These are phyloP conservation scores for Mobula birostris DNA, from an alignment of 2,113 vertebrate species.

Conservation along the genomic window DNA sequence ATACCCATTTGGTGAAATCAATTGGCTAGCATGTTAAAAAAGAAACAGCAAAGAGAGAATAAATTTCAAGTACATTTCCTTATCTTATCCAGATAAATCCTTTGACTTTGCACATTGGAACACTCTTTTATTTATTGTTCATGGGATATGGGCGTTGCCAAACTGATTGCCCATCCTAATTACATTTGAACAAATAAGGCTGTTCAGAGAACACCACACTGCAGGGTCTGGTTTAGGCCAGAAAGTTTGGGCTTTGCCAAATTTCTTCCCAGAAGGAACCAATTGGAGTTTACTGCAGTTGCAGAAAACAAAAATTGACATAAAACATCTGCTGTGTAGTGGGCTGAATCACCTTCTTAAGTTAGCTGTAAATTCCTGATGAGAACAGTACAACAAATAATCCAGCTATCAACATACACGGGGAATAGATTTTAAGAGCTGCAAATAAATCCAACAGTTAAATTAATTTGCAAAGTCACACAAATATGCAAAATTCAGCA, in stretches of 20 bases:
- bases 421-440: not conserved
- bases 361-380: not conserved
- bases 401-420: not conserved
- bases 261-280: too few relatives aligned
- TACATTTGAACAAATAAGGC: too few relatives aligned
- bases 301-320: not conserved
- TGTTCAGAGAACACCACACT: too few relatives aligned
- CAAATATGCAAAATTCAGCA: not conserved
- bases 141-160: too few relatives aligned
- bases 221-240: too few relatives aligned
- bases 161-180: too few relatives aligned
- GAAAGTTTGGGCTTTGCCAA: too few relatives aligned
- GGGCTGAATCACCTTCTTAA: not conserved
- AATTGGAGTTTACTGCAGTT: not conserved
- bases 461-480: not conserved
- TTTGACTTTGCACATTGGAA: not conserved
- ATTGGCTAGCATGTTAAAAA: conserved; percentile 57
- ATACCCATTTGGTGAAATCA: conserved; percentile 67
- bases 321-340: too few relatives aligned
- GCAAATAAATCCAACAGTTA: too few relatives aligned
- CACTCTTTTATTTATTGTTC: too few relatives aligned
- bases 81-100: not conserved
- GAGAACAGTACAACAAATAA: not conserved
- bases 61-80: not conserved
- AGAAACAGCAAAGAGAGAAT: conserved; percentile 34